These are phyloP conservation scores for Arctopsyche grandis DNA, from an alignment of 1,140 invertebrate species.

Conservation along the genomic window DNA sequence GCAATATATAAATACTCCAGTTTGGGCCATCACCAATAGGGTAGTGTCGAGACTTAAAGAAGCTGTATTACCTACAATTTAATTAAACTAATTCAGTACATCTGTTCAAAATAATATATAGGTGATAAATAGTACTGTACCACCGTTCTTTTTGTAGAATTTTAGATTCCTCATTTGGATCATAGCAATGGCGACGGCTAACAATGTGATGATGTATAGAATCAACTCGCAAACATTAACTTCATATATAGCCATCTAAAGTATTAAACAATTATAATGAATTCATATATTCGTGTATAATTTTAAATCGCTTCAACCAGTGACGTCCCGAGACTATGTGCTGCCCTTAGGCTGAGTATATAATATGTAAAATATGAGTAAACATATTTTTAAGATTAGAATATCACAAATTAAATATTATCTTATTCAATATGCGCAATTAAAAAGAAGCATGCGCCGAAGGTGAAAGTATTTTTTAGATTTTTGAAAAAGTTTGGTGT, in stretches of 20 bases:
- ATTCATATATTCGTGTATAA: too few species aligned
- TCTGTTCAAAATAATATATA: background rate
- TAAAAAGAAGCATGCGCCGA: too few species aligned
- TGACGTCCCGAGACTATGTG: too few species aligned
- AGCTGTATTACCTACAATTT: slow-evolving; percentile 9
- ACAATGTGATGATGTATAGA: slow-evolving; percentile 71
- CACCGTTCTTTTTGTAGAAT: slow-evolving; percentile 69
- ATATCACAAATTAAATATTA: too few species aligned
- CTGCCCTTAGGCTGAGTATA: too few species aligned
- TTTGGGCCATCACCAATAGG: slow-evolving; percentile 85
- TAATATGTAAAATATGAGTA: too few species aligned
- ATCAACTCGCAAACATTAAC: slow-evolving; percentile 81
- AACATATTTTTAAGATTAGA: background rate
- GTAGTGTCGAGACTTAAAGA: slow-evolving; percentile 82
- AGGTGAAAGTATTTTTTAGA: too few species aligned
- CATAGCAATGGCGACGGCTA: slow-evolving; percentile 70
- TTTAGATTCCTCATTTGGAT: slow-evolving; percentile 71
- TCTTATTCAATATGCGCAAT: too few species aligned
- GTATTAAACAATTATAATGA: too few species aligned
- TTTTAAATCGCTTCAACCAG: too few species aligned
- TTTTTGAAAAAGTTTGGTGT: too few species aligned
- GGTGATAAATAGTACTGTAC: slow-evolving; percentile 55
- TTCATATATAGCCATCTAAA: slow-evolving; percentile 74
- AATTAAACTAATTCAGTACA: background rate
- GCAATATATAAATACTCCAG: slow-evolving; percentile 88